Evolutionary conservation across 1,140 invertebrate genomes (phyloP), one percentile per base, ranked within the genome.

Genomic region (Heterodera carotae): DNA sequence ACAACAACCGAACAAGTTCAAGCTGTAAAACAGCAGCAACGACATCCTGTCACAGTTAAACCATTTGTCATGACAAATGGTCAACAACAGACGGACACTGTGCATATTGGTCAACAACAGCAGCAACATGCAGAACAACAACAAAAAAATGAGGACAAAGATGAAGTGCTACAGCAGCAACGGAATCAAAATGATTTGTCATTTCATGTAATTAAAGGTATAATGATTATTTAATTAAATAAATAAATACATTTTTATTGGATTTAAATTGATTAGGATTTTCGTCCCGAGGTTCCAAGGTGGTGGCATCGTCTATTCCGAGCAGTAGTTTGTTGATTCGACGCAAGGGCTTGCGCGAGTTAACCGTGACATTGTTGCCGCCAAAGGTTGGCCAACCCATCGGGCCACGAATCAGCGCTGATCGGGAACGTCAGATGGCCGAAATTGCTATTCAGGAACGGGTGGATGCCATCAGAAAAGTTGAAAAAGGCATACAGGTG

Each of bases 401-500:
- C 22, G 48, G 48, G 48, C 48, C 48, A 56, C 48, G 22, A 22
- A 56, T 56, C 48, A 56, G 22, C 7, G 62, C 27, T 66, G 62
- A 66, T 29, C 12, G 72, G 15, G 48, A 74, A 62, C 59, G 36
- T 22, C 62, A 66, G 22, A 66, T 31, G 29, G 53, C 72, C 27
- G 72, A 74, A 64, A 15, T 74, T 27, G 64, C 72, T n/a, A 74
- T 74, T 25, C 72, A 74, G 36, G 8, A 64, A 56, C 25, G 56
- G 36, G 53, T 74, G 3, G 72, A 74, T n/a, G 53, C 53, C 36
- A 74, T 74, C 59, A 31, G 72, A 18, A 56, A 43, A n/a, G 25
- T 59, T 27, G 72, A 74, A 34, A 74, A 74, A 36, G 39, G 56
- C 12, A 29, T 74, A 1, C 72, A 74, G 59, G 53, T 74, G 12